Conservation (phyloP, 2,113 vertebrate genomes). For the Hyperopisus bebe region DNA sequence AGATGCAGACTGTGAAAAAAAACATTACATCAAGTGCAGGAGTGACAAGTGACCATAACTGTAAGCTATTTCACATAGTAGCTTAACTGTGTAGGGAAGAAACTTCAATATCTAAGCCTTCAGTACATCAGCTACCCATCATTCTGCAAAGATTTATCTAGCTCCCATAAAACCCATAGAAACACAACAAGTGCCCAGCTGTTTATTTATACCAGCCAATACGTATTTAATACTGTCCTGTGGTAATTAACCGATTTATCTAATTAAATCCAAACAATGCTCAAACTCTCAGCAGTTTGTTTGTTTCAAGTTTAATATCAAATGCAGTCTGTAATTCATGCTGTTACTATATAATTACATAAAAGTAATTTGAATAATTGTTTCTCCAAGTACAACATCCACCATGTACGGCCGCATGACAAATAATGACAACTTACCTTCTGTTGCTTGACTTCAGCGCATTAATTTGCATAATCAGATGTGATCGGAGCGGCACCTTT, state of each 20-base stretch:
- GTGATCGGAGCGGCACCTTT: conserved; percentile 4
- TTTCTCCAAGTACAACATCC: conserved; percentile 3
- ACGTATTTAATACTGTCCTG: background rate
- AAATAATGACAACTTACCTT: conserved; percentile 18
- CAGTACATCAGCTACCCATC: background rate
- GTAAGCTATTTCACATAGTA: background rate
- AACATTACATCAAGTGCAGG: background rate
- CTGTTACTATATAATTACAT: background rate
- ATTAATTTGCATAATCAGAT: conserved; percentile 22
- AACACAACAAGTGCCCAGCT: background rate
- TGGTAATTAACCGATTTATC: background rate
- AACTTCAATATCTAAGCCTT: background rate
- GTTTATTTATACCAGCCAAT: background rate
- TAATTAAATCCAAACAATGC: background rate
- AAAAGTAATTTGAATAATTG: conserved; percentile 16
- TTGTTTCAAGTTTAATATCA: background rate
- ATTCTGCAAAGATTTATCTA: background rate
- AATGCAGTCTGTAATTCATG: background rate
- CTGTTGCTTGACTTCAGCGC: conserved; percentile 8
- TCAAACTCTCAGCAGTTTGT: background rate
- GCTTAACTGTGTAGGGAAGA: background rate
- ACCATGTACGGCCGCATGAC: background rate
- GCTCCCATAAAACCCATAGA: background rate
- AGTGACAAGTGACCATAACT: background rate
- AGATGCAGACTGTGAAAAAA: background rate